phyloP scores from a whole-genome alignment of 2,888 invertebrate genomes.

The Galerucella pusilla region DNA sequence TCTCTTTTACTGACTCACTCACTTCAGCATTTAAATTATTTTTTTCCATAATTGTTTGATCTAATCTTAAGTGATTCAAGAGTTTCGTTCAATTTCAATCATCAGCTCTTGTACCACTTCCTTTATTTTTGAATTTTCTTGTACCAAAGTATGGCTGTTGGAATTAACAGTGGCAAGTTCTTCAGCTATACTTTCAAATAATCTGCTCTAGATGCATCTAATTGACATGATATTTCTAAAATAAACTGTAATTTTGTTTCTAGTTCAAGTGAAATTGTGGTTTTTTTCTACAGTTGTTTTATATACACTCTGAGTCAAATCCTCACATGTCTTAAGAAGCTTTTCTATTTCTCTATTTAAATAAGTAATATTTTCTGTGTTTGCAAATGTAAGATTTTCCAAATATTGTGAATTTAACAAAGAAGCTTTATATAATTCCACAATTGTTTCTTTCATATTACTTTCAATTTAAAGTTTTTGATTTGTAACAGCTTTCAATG shows the following conservation, averaged over 20 bases:
- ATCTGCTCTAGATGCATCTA: background rate
- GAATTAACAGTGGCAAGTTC: background rate
- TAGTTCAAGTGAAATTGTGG: slow-evolving; percentile 9
- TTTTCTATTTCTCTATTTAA: slow-evolving; percentile 2
- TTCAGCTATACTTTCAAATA: background rate
- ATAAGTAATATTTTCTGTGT: background rate
- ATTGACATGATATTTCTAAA: background rate
- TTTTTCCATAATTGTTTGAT: background rate
- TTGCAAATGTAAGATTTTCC: background rate
- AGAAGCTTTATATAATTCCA: slow-evolving; percentile 3
- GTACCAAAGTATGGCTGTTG: background rate
- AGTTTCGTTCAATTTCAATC: background rate
- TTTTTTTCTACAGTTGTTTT: slow-evolving; percentile 35
- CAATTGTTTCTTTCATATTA: slow-evolving; percentile 1
- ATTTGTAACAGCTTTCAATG: slow-evolving; percentile 6
- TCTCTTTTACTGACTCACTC: background rate
- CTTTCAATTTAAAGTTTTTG: slow-evolving; percentile 23
- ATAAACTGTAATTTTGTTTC: background rate
- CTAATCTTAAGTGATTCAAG: background rate
- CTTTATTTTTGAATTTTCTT: slow-evolving; percentile 8
- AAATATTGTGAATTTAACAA: slow-evolving; percentile 7
- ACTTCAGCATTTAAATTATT: background rate
- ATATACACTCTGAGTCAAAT: slow-evolving; percentile 29
- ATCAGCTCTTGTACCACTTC: background rate
- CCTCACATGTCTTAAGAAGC: background rate